Evolutionary conservation across 2,888 invertebrate species (phyloP).

Genomic region (Pegoplata infirma): DNA sequence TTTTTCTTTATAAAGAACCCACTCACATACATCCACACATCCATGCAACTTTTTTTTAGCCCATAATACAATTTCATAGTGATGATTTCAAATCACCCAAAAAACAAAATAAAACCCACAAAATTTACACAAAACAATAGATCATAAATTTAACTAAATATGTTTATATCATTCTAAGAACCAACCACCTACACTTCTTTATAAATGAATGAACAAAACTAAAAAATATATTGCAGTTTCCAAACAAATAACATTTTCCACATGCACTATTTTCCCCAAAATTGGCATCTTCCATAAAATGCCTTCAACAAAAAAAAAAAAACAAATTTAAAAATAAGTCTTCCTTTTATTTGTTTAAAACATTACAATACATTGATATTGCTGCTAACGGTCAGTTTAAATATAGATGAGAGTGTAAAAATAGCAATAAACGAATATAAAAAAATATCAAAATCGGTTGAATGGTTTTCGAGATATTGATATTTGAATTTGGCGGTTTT

Average conservation of each 20-base stretch:
- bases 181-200: background rate
- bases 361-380: background rate
- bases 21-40: background rate
- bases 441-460: too few species aligned
- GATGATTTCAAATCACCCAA: too few species aligned
- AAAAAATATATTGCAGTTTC: background rate
- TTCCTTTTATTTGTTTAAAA: background rate
- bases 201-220: background rate
- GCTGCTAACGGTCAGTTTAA: background rate
- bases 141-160: conserved; percentile 28
- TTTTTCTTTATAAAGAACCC: conserved; percentile 2
- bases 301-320: background rate
- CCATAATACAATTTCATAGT: conserved; percentile 15
- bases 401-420: background rate
- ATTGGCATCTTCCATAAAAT: too few species aligned
- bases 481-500: too few species aligned
- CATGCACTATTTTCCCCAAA: too few species aligned
- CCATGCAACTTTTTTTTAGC: background rate
- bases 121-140: conserved; percentile 14
- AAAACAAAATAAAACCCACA: too few species aligned
- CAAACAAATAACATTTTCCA: background rate
- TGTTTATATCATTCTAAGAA: conserved; percentile 19
- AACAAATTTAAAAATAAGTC: background rate
- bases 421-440: too few species aligned
- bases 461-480: too few species aligned